These are phyloP conservation scores for Agonopterix alstromeriana DNA, from an alignment of 2,888 invertebrate species.

Conservation along the genomic window DNA sequence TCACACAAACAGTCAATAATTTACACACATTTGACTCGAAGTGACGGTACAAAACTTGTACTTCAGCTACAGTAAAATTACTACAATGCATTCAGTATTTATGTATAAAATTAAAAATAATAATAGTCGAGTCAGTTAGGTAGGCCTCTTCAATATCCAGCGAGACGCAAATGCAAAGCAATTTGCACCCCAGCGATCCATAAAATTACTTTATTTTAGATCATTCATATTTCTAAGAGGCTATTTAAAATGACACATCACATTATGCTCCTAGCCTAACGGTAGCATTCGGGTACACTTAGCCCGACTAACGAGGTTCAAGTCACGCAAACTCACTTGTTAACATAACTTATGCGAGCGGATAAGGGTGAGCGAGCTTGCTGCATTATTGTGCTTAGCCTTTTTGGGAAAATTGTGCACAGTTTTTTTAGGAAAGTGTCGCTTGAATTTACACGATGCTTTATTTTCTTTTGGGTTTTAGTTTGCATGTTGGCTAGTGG, in stretches of 20 bases:
- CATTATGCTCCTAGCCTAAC: slow-evolving; percentile 18
- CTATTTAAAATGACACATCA: slow-evolving; percentile 35
- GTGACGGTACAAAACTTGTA: too few species aligned
- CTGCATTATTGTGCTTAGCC: slow-evolving; percentile 44
- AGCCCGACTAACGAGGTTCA: slow-evolving; percentile 25
- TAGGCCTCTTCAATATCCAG: neutral
- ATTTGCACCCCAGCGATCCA: slow-evolving; percentile 4
- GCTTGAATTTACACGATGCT: neutral
- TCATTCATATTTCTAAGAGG: slow-evolving; percentile 27
- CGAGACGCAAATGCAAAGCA: neutral
- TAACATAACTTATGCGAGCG: slow-evolving; percentile 56
- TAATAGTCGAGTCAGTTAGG: too few species aligned
- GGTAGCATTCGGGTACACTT: slow-evolving; percentile 22
- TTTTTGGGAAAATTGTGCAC: slow-evolving; percentile 33
- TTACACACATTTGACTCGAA: too few species aligned
- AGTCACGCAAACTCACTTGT: slow-evolving; percentile 52
- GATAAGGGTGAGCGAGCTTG: slow-evolving; percentile 52
- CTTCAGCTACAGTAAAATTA: too few species aligned
- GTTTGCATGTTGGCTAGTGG: neutral
- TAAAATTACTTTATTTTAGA: slow-evolving; percentile 21
- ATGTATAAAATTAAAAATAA: too few species aligned
- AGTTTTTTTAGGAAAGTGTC: slow-evolving; percentile 17
- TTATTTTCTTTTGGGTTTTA: neutral
- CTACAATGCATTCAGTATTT: too few species aligned
- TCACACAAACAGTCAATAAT: too few species aligned